Percentiles rank a stretch among this genome's conserved stretches.
Conservation (phyloP, 2,113 vertebrate genomes). For the Myrmecobius fasciatus region DNA sequence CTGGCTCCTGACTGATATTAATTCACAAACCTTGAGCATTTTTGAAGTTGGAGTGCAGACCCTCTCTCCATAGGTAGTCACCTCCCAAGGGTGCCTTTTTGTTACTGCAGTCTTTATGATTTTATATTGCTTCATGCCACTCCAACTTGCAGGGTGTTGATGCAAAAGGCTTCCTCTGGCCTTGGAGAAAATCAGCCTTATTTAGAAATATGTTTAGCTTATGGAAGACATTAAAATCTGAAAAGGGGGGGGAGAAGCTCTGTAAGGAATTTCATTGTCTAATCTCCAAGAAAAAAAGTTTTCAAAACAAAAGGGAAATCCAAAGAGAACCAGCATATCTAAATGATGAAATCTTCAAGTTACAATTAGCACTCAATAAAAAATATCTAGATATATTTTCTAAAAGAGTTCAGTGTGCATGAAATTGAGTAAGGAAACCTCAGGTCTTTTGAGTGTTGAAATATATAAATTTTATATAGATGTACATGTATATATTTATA, state of each 20-base stretch:
- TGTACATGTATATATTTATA: neutral
- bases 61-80: conserved; percentile 79
- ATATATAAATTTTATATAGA: neutral
- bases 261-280: conserved; percentile 72
- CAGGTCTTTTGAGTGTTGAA: conserved; percentile 31
- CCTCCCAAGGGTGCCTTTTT: conserved; percentile 81
- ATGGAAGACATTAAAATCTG: conserved; percentile 79
- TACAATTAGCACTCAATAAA: conserved; percentile 68
- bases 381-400: conserved; percentile 62
- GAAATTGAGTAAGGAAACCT: conserved; percentile 40
- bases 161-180: conserved; percentile 79
- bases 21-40: conserved; percentile 80
- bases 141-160: conserved; percentile 75
- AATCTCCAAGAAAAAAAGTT: conserved; percentile 74
- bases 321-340: conserved; percentile 62
- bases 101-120: conserved; percentile 81
- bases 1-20: conserved; percentile 72
- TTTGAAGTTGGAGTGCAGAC: conserved; percentile 67
- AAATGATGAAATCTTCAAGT: conserved; percentile 73
- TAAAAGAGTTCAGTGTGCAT: conserved; percentile 16
- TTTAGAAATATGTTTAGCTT: conserved; percentile 85
- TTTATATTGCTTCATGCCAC: conserved; percentile 82
- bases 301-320: conserved; percentile 49
- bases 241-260: conserved; percentile 69
- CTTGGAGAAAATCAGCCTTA: conserved; percentile 80